Evolutionary conservation across 2,888 invertebrate species (phyloP).

Genomic region (Drosophila meridionalis): DNA sequence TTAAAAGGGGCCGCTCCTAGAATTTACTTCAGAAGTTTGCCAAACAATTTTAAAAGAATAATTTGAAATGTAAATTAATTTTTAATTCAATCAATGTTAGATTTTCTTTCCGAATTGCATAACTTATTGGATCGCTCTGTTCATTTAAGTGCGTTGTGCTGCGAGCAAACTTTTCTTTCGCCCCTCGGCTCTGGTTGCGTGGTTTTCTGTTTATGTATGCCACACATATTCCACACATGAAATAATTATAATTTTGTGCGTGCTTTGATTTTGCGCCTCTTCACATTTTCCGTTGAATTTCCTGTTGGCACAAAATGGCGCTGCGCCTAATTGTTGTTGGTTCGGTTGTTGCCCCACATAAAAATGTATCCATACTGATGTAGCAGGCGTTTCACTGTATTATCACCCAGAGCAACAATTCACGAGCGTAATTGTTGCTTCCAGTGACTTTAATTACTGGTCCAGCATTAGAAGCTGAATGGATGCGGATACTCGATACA

Average conservation of each 20-base stretch:
- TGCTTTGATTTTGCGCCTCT: constrained; percentile 74
- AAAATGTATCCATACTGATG: constrained; percentile 40
- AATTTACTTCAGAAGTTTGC: constrained; percentile 2
- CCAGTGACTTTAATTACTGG: constrained; percentile 48
- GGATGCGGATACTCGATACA: background rate
- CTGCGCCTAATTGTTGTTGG: constrained; percentile 30
- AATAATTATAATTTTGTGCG: constrained; percentile 77
- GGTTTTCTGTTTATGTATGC: constrained; percentile 59
- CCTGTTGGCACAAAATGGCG: constrained; percentile 61
- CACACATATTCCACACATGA: constrained; percentile 67
- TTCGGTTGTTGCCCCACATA: constrained; percentile 27
- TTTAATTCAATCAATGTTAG: background rate
- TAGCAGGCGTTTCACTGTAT: constrained; percentile 30
- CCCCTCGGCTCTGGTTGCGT: constrained; percentile 40
- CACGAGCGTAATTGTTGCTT: constrained; percentile 28
- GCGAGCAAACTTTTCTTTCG: constrained; percentile 16
- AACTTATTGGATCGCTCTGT: background rate
- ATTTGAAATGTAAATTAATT: background rate
- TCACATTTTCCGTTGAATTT: constrained; percentile 66
- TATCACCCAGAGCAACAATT: constrained; percentile 59
- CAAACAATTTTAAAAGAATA: background rate
- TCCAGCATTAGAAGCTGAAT: background rate
- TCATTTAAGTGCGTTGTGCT: background rate
- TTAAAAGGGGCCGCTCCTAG: constrained; percentile 9
- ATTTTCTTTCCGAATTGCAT: background rate